Evolutionary conservation across 2,113 vertebrate species (phyloP), one percentile per base, ranked within the genome.

Genomic region (Poicephalus meyeri): DNA sequence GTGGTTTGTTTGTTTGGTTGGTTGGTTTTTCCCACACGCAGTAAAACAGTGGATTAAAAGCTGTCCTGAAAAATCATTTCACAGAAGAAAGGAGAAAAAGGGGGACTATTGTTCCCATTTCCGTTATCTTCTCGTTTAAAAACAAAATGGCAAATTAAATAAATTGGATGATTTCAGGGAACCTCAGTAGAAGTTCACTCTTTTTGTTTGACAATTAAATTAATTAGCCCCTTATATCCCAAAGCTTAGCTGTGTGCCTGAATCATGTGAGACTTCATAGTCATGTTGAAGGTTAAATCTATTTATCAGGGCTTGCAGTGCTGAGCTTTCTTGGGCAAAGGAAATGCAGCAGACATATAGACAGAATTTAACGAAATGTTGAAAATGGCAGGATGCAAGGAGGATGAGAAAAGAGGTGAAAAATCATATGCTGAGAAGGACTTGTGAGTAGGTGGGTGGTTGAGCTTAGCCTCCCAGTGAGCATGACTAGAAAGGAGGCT

Each of bases 201-300:
- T 80, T 86, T 90, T 60, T 71, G 16, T 82, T 69, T 92, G 44
- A 71, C 56, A 88, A 79, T 50, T 87, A 91, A 72, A 56, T 82
- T 89, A 95, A 91, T 95, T 89, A 87, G 29, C 37, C 78, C 61
- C 41, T 94, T 88, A 76, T 85, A 80, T 87, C 71, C 39, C 50
- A 55, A 70, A 86, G 69, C 25, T 76, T 71, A 71, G 33, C 52
- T 82, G 15, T 29, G 29, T 79, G 44, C 28, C 78, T 95, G 84
- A 92, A 72, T 81, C 69, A 71, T 64, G 29, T 72, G 65, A 96
- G 91, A n/a, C 20, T 28, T 41, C 47, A 26, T 87, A 37, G 47
- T 89, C 15, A 2, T 44, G 64, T 25, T 79, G 77, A 76, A 95
- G 66, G 52, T 85, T 92, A 79, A 92, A 95, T 82, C 60, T 63